Base-by-base conservation (phyloP, 2,113 vertebrate genomes). In the Haemorhous mexicanus region DNA sequence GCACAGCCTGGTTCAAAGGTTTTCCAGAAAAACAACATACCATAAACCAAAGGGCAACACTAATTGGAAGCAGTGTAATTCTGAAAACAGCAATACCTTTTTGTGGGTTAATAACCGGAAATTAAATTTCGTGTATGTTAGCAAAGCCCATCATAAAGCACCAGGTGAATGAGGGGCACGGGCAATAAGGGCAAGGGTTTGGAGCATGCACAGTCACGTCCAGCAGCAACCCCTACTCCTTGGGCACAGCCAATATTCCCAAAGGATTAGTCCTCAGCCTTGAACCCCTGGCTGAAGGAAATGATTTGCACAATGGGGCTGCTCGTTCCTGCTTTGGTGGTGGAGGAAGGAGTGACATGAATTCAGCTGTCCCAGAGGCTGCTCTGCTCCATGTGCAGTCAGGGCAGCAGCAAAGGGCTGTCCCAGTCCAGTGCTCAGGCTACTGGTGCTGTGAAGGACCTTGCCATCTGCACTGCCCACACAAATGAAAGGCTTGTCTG, bases 31-130 rank as follows among this genome's bases (percentile, higher is more conserved):
- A 97, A 97, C 90, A 97, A 89, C 92, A 33, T 62, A 95, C 95
- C 94, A 98, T 99, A 98, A 99, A 99, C 97, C 98, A 98, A 98
- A 98, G 98, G 98, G 88, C 98, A 98, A 22, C 11, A 4, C 70
- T 79, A 97, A 96, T 94, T 96, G 56, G 86, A 95, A 96, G 93
- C 78, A 66, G 32, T 4, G 89, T 88, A 75, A 95, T 96, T 93
- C 95, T 94, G 96, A 92, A 97, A 92, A 68, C 90, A 96, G 86
- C 77, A 64, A 86, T 92, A 62, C 84, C 63, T 61, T 78, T 76
- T 46, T 52, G 82, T 21, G 64, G 46, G 77, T 95, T 96, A 96
- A 97, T 97, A 96, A 95, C 93, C 95, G 96, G 97, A 98, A 97
- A 98, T 97, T 96, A 96, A 95, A 89, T 94, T 93, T 91, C 69